Percentiles rank a stretch among this genome's conserved stretches.
These are phyloP conservation scores for Drosophila kepulauana DNA, from an alignment of 1,140 invertebrate species.

Conservation along the genomic window DNA sequence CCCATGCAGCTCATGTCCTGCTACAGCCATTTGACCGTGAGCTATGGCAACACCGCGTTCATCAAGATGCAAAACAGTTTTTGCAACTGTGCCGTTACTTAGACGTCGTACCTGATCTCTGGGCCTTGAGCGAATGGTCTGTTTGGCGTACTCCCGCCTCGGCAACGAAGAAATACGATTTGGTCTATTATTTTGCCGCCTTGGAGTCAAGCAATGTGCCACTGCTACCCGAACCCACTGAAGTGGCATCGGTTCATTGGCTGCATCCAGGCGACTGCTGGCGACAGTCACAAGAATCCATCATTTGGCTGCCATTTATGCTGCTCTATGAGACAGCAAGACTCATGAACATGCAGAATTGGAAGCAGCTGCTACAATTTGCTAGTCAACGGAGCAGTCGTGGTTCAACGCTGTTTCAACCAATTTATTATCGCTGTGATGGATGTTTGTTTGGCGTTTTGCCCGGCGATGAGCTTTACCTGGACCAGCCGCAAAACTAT, in stretches of 20 bases:
- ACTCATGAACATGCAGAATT: slow-evolving; percentile 83
- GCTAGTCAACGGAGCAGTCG: slow-evolving; percentile 54
- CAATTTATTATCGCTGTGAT: slow-evolving; percentile 84
- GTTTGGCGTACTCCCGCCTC: slow-evolving; percentile 92
- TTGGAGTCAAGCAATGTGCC: slow-evolving; percentile 84
- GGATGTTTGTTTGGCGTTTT: slow-evolving; percentile 78
- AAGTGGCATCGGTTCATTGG: slow-evolving; percentile 64
- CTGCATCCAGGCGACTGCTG: slow-evolving; percentile 57
- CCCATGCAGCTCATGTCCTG: slow-evolving; percentile 27
- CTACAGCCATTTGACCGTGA: slow-evolving; percentile 37
- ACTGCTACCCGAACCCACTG: slow-evolving; percentile 62
- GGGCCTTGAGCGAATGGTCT: slow-evolving; percentile 93
- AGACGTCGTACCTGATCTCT: slow-evolving; percentile 92
- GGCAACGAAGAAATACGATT: slow-evolving; percentile 88
- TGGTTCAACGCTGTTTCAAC: slow-evolving; percentile 84
- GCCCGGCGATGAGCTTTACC: slow-evolving; percentile 84
- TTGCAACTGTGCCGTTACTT: slow-evolving; percentile 89
- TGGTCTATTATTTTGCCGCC: slow-evolving; percentile 91
- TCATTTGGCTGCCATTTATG: slow-evolving; percentile 88
- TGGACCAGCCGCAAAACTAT: slow-evolving; percentile 54
- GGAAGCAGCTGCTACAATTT: slow-evolving; percentile 82
- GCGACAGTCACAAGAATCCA: slow-evolving; percentile 87
- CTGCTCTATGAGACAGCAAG: slow-evolving; percentile 85
- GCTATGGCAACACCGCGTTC: slow-evolving; percentile 86
- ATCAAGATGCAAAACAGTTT: slow-evolving; percentile 90